Percentiles rank a stretch among this genome's conserved stretches.
Conservation (phyloP, 2,888 invertebrate genomes). For the Lutraria lutraria region DNA sequence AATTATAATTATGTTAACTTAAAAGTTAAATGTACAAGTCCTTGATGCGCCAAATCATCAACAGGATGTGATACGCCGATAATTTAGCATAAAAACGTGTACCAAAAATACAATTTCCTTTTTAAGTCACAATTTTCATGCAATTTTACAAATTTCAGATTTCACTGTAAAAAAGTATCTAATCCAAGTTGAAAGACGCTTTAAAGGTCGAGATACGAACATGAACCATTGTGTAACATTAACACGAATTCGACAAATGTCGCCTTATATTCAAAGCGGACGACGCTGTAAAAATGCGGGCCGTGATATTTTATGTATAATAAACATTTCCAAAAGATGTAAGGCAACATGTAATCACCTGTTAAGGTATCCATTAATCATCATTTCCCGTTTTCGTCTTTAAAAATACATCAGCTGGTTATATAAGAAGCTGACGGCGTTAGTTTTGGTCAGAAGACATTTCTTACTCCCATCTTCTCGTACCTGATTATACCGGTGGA, state of each 20-base stretch:
- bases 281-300: not conserved
- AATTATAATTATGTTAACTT: too few species aligned
- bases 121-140: not conserved
- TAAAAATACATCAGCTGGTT: conserved; percentile 1
- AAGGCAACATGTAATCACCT: conserved; percentile 10
- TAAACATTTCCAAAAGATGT: conserved; percentile 43
- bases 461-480: conserved; percentile 18
- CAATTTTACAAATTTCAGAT: not conserved
- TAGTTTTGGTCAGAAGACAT: conserved; percentile 11
- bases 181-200: not conserved
- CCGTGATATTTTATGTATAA: conserved; percentile 33
- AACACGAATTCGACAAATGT: not conserved
- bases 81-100: too few species aligned
- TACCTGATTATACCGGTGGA: not conserved
- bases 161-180: not conserved
- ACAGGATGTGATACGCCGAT: too few species aligned
- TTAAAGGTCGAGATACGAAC: not conserved
- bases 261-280: not conserved
- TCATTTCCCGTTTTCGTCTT: not conserved
- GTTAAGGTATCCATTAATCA: conserved; percentile 24
- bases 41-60: too few species aligned
- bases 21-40: too few species aligned
- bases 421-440: conserved; percentile 17
- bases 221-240: conserved; percentile 11
- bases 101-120: not conserved